Conservation (phyloP, 2,888 invertebrate genomes). For the Eupithecia insigniata region DNA sequence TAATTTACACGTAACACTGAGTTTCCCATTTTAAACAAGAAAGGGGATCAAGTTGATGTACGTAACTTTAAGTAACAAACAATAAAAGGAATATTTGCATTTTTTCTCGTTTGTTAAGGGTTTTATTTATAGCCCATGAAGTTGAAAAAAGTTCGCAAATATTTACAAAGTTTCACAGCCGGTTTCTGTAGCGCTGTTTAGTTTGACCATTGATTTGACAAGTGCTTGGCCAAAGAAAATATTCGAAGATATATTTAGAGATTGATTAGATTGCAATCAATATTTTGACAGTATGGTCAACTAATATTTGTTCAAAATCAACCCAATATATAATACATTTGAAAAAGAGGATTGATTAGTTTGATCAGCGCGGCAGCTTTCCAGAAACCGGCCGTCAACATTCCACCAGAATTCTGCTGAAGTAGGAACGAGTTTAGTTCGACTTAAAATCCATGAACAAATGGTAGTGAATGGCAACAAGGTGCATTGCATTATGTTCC, state of each 20-base stretch:
- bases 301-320: background rate
- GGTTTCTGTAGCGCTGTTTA: background rate
- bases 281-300: background rate
- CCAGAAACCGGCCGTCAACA: background rate
- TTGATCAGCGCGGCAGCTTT: too few relatives aligned
- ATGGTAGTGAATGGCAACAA: slow-evolving; percentile 25
- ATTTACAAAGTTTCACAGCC: background rate
- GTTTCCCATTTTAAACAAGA: background rate
- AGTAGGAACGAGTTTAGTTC: background rate
- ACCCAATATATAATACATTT: too few relatives aligned
- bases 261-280: background rate
- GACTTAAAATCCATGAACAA: background rate
- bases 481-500: slow-evolving; percentile 27
- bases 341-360: background rate
- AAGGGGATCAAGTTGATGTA: background rate
- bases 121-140: background rate
- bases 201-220: background rate
- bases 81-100: background rate
- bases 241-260: background rate
- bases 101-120: background rate
- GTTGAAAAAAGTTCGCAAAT: background rate
- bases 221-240: background rate
- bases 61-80: background rate
- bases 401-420: background rate
- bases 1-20: background rate